Evolutionary conservation across 2,888 invertebrate species (phyloP).

Genomic region (Chrysomela aeneicollis): DNA sequence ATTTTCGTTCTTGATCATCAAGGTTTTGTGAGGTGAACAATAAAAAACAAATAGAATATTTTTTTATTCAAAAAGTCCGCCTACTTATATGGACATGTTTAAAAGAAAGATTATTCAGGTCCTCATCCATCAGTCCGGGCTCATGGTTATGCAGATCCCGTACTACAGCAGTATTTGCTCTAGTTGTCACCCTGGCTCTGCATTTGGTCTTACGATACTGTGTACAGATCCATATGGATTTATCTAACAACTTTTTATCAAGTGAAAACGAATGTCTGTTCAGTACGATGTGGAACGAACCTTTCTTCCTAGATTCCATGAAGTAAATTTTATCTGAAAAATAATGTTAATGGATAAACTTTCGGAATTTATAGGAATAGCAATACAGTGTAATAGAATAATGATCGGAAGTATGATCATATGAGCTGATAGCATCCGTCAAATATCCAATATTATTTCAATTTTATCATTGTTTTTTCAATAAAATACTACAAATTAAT

Average conservation of each 20-base stretch:
- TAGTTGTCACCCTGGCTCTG: conserved; percentile 40
- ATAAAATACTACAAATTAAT: too few species aligned
- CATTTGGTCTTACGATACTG: conserved; percentile 42
- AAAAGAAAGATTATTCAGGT: conserved; percentile 13
- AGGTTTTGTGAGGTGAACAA: too few species aligned
- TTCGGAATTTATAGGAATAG: too few species aligned
- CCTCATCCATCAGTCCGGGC: conserved; percentile 5
- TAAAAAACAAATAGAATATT: too few species aligned
- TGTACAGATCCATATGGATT: conserved; percentile 46
- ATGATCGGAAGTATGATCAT: too few species aligned
- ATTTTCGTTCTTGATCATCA: too few species aligned
- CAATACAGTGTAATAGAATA: too few species aligned
- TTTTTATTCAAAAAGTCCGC: not conserved
- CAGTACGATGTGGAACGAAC: conserved; percentile 42
- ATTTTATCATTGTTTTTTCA: too few species aligned
- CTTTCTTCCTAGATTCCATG: conserved; percentile 26
- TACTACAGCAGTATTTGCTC: conserved; percentile 26
- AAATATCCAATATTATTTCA: too few species aligned
- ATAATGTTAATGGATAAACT: conserved; percentile 5
- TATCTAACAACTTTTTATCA: conserved; percentile 36
- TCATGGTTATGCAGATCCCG: conserved; percentile 37
- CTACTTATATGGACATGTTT: conserved; percentile 4
- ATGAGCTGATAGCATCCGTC: too few species aligned
- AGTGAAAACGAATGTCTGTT: conserved; percentile 36
- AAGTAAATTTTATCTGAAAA: conserved; percentile 29